Percentiles rank a stretch among this genome's conserved stretches.
Evolutionary conservation across 2,113 vertebrate genomes (phyloP).

Genomic region (Lepus timidus): DNA sequence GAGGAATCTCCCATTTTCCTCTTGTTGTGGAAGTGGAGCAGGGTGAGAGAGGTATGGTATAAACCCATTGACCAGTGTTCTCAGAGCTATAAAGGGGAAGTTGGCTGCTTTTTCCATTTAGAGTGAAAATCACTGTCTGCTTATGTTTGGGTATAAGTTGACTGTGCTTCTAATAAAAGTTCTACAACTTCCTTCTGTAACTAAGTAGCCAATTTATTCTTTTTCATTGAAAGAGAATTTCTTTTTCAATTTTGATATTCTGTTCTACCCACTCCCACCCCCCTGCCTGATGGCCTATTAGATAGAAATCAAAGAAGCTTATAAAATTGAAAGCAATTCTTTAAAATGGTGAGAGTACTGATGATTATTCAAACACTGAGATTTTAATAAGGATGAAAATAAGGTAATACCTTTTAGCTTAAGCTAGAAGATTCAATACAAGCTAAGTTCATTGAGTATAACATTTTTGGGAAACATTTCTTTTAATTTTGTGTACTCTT

Average conservation of each 20-base stretch:
- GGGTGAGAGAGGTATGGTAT: not conserved
- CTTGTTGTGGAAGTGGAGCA: not conserved
- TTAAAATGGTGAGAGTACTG: not conserved
- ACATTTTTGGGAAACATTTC: not conserved
- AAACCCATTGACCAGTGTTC: no score
- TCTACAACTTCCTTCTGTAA: not conserved
- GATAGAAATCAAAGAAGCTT: not conserved
- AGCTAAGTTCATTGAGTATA: not conserved
- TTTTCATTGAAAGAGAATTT: not conserved
- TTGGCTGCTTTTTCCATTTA: not conserved
- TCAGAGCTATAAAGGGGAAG: not conserved
- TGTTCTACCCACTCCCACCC: not conserved
- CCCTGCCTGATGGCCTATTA: not conserved
- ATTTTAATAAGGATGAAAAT: conserved; percentile 31
- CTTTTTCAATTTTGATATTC: not conserved
- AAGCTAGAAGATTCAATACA: not conserved
- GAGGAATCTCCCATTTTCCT: not conserved
- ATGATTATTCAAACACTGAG: not conserved
- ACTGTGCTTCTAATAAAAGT: not conserved
- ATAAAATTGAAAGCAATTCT: not conserved
- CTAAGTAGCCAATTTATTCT: not conserved
- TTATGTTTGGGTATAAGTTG: not conserved
- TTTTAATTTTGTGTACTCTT: not conserved
- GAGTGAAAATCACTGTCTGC: not conserved
- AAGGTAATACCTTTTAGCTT: not conserved